Evolutionary conservation across 2,113 vertebrate species (phyloP).

Genomic region (Narcine bancroftii): DNA sequence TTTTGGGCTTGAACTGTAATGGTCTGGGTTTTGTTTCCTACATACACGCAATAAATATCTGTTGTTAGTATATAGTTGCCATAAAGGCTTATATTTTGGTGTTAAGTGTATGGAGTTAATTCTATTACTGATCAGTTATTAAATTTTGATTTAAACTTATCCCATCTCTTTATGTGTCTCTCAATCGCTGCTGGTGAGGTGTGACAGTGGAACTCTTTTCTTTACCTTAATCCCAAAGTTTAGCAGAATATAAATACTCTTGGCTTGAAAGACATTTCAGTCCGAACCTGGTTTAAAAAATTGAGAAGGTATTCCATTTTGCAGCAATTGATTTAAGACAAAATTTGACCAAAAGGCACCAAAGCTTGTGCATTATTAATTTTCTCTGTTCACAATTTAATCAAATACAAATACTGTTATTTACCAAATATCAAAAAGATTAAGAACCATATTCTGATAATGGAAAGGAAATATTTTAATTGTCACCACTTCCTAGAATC

Average conservation of each 20-base stretch:
- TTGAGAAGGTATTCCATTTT: not conserved
- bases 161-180: too few relatives aligned
- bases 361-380: not conserved
- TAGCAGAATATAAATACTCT: not conserved
- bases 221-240: not conserved
- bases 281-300: not conserved
- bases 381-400: not conserved
- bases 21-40: too few relatives aligned
- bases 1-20: too few relatives aligned
- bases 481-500: not conserved
- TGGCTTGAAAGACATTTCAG: not conserved
- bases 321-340: not conserved
- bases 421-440: not conserved
- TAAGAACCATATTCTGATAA: not conserved
- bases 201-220: not conserved
- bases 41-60: too few relatives aligned
- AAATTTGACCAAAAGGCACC: not conserved
- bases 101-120: too few relatives aligned
- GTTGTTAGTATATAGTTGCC: too few relatives aligned
- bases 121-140: too few relatives aligned
- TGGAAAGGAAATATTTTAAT: slow-evolving; percentile 1
- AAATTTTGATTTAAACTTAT: too few relatives aligned
- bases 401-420: not conserved
- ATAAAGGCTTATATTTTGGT: too few relatives aligned
- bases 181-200: too few relatives aligned